phyloP scores from a whole-genome alignment of 2,888 invertebrate genomes.

The Acleris sparsana region DNA sequence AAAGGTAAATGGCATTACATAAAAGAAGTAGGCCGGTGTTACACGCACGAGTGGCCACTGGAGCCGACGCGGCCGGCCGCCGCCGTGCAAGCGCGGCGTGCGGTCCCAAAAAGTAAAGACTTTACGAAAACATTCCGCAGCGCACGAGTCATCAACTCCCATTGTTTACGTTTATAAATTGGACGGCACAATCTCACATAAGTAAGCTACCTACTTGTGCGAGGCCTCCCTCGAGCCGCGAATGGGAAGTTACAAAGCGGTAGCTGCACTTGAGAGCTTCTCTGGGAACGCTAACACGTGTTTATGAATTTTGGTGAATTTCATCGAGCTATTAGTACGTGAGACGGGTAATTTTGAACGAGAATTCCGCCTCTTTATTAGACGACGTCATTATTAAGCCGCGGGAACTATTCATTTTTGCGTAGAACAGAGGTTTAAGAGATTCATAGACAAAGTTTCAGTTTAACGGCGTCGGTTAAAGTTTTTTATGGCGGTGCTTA shows the following conservation, averaged over 20 bases:
- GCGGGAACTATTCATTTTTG: conserved; percentile 31
- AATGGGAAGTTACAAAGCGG: conserved; percentile 22
- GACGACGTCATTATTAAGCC: conserved; percentile 21
- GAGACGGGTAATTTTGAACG: conserved; percentile 11
- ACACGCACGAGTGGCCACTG: conserved; percentile 48
- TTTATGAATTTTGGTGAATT: conserved; percentile 15
- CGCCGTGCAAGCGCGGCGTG: conserved; percentile 17
- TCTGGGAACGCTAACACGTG: conserved; percentile 26
- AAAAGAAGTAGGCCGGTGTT: conserved; percentile 41
- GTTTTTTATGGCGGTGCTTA: conserved; percentile 35
- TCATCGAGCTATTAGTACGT: conserved; percentile 3
- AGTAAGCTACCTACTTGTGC: conserved; percentile 21
- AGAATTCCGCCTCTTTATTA: conserved; percentile 17
- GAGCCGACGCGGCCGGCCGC: conserved; percentile 22
- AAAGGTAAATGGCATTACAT: conserved; percentile 52
- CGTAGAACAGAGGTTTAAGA: no score
- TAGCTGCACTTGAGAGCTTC: conserved; percentile 29
- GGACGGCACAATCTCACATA: conserved; percentile 24
- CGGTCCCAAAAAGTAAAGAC: conserved; percentile 33
- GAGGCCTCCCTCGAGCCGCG: conserved; percentile 5
- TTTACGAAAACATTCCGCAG: conserved; percentile 33
- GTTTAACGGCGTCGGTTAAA: conserved; percentile 31
- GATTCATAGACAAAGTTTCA: conserved; percentile 36
- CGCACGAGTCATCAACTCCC: conserved; percentile 23
- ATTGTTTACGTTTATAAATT: conserved; percentile 34